phyloP scores from a whole-genome alignment of 2,888 invertebrate genomes.

The Rapana venosa region DNA sequence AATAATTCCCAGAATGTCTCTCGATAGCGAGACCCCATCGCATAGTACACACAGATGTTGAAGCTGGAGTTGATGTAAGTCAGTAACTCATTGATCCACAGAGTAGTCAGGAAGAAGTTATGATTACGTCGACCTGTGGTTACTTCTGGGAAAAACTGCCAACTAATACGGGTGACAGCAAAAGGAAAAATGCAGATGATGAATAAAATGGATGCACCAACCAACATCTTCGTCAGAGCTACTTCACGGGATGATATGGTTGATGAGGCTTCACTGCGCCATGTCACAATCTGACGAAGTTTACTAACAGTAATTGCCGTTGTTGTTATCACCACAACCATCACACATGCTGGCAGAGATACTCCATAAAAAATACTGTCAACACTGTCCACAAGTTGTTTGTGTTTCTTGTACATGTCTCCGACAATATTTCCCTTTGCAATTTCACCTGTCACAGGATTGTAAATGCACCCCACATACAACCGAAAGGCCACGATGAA shows the following conservation, averaged over 20 bases:
- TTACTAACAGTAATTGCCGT: neutral
- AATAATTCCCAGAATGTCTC: conserved; percentile 11
- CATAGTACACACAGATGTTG: conserved; percentile 22
- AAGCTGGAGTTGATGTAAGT: neutral
- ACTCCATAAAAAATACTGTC: neutral
- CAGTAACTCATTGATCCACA: neutral
- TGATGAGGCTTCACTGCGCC: conserved; percentile 3
- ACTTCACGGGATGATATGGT: neutral
- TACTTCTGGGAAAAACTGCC: conserved; percentile 20
- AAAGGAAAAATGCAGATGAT: neutral
- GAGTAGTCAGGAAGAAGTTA: neutral
- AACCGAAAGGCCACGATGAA: neutral
- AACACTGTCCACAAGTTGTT: neutral
- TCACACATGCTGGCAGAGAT: neutral
- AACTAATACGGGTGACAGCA: neutral
- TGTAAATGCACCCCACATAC: neutral
- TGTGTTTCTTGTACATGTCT: neutral
- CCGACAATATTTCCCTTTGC: neutral
- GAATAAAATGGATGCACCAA: neutral
- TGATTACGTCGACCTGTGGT: neutral
- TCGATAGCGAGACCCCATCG: conserved; percentile 4
- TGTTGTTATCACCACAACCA: conserved; percentile 10
- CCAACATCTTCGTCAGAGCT: conserved; percentile 27
- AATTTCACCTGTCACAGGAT: neutral
- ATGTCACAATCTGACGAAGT: conserved; percentile 4